Conservation (phyloP, 2,888 invertebrate genomes). For the Formica aserva region DNA sequence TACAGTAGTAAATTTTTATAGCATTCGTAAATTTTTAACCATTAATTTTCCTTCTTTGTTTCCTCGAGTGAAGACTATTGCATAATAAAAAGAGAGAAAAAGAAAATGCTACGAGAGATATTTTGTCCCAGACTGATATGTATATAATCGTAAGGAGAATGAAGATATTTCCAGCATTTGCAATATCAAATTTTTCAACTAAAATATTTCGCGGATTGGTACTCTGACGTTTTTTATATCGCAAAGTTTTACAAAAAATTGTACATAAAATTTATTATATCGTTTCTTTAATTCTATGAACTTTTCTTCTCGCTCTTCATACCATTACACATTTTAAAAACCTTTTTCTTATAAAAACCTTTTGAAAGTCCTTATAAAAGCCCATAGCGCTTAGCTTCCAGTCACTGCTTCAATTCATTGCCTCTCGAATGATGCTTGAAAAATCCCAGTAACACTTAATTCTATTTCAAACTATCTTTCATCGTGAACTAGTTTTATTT, state of each 20-base stretch:
- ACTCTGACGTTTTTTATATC: slow-evolving; percentile 16
- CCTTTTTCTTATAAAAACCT: slow-evolving; percentile 19
- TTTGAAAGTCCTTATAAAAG: slow-evolving; percentile 29
- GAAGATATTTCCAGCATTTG: slow-evolving; percentile 26
- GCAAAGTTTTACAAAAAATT: slow-evolving; percentile 33
- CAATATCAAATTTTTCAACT: slow-evolving; percentile 44
- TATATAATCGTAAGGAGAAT: background rate
- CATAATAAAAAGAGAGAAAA: slow-evolving; percentile 29
- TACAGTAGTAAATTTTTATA: background rate
- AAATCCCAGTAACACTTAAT: slow-evolving; percentile 29
- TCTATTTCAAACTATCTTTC: slow-evolving; percentile 8
- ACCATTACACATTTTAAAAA: slow-evolving; percentile 13
- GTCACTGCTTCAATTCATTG: slow-evolving; percentile 28
- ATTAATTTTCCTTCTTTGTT: background rate
- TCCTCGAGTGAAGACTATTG: slow-evolving; percentile 14
- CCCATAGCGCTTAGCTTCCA: slow-evolving; percentile 27
- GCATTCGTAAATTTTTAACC: background rate
- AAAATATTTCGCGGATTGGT: slow-evolving; percentile 32
- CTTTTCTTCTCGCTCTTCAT: slow-evolving; percentile 9
- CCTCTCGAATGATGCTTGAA: slow-evolving; percentile 20
- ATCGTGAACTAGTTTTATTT: slow-evolving; percentile 2
- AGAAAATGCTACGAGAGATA: slow-evolving; percentile 18
- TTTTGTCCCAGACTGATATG: slow-evolving; percentile 24
- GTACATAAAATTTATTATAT: slow-evolving; percentile 25
- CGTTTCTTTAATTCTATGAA: slow-evolving; percentile 31